These are phyloP conservation scores for Glyphotaelius pellucidus DNA, from an alignment of 2,888 invertebrate species.

Conservation along the genomic window DNA sequence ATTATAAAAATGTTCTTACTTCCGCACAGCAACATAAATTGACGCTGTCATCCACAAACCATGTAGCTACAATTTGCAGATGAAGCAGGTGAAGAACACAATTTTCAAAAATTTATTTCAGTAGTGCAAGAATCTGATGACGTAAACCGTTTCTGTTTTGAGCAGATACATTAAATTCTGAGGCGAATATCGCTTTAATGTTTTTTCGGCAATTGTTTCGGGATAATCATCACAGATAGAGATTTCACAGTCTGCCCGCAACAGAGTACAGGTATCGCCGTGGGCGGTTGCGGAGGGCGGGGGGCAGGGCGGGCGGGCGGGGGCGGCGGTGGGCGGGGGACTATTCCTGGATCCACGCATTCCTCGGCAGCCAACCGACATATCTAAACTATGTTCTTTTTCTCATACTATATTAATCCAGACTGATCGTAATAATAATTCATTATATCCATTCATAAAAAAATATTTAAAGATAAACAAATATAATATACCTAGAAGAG, in stretches of 20 bases:
- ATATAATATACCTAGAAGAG: background rate
- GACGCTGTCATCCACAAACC: background rate
- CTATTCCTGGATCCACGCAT: slow-evolving; percentile 38
- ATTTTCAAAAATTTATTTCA: background rate
- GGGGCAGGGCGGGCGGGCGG: background rate
- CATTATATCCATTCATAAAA: background rate
- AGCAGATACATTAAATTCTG: background rate
- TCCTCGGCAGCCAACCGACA: slow-evolving; percentile 7
- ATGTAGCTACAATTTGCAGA: background rate
- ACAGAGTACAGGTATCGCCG: slow-evolving; percentile 41
- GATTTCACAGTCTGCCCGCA: slow-evolving; percentile 5
- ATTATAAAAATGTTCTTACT: background rate
- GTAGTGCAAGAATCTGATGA: background rate
- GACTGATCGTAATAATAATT: background rate
- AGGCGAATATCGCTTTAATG: background rate
- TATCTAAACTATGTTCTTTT: background rate
- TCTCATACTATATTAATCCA: background rate
- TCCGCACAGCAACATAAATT: background rate
- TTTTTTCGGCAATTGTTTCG: background rate
- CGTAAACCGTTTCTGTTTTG: background rate
- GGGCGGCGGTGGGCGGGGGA: background rate
- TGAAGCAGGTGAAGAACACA: background rate
- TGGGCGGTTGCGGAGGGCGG: slow-evolving; percentile 13
- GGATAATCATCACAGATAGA: background rate
- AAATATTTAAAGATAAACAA: background rate